Conservation (phyloP, 1,140 invertebrate species). For the Colletes gigas region DNA sequence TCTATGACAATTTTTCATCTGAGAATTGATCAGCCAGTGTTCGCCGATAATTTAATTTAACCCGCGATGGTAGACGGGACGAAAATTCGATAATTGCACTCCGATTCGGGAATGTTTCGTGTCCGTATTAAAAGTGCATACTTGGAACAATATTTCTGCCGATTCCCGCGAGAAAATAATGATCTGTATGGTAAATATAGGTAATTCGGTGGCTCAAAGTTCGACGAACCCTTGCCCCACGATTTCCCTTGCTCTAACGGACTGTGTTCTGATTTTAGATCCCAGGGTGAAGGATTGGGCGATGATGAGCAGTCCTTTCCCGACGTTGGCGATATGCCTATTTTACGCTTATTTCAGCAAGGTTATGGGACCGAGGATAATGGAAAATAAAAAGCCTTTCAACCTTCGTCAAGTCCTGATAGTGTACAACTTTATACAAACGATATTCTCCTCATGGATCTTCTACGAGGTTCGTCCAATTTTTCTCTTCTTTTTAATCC, state of each 20-base stretch:
- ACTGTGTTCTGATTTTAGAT: slow-evolving; percentile 84
- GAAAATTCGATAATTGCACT: too few species aligned
- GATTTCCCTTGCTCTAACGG: neutral
- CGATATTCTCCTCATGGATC: slow-evolving; percentile 94
- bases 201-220: too few species aligned
- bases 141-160: too few species aligned
- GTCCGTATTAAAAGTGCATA: too few species aligned
- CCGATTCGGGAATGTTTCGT: too few species aligned
- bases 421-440: slow-evolving; percentile 94
- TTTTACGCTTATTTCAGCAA: slow-evolving; percentile 93
- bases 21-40: too few species aligned
- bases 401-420: slow-evolving; percentile 91
- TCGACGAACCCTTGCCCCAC: too few species aligned
- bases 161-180: too few species aligned
- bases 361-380: slow-evolving; percentile 91
- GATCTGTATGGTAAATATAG: too few species aligned
- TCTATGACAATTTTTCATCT: too few species aligned
- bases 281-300: slow-evolving; percentile 93
- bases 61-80: too few species aligned
- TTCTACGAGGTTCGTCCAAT: slow-evolving; percentile 89
- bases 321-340: slow-evolving; percentile 91
- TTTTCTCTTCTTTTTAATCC: slow-evolving; percentile 17
- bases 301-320: slow-evolving; percentile 95
- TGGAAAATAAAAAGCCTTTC: slow-evolving; percentile 95
- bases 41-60: too few species aligned